Conservation (phyloP, 2,888 invertebrate genomes). For the Drosophila neotestacea region DNA sequence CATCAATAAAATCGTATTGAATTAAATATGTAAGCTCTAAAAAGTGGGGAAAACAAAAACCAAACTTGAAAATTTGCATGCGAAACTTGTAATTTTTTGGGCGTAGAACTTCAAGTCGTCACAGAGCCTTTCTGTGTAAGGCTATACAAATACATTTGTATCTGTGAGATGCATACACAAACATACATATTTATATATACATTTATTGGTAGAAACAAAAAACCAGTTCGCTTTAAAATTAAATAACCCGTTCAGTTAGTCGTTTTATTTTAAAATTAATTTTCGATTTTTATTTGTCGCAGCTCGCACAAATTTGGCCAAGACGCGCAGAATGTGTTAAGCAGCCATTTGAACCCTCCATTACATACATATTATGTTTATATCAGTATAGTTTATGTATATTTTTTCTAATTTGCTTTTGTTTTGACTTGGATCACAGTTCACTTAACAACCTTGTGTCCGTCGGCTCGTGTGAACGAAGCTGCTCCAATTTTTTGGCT, state of each 20-base stretch:
- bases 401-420: conserved; percentile 63
- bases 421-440: conserved; percentile 46
- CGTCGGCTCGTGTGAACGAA: conserved; percentile 67
- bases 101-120: conserved; percentile 51
- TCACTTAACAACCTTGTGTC: conserved; percentile 62
- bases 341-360: conserved; percentile 41
- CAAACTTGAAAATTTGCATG: conserved; percentile 68
- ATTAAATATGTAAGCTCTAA: conserved; percentile 21
- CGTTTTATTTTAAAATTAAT: conserved; percentile 68
- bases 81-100: conserved; percentile 52
- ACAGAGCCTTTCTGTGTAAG: conserved; percentile 43
- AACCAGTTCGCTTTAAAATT: conserved; percentile 68
- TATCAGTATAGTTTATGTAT: conserved; percentile 39
- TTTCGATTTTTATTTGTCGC: conserved; percentile 57
- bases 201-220: conserved; percentile 24
- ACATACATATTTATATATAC: background rate
- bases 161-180: conserved; percentile 12
- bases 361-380: conserved; percentile 34
- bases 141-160: conserved; percentile 16
- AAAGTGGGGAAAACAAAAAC: conserved; percentile 1
- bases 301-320: conserved; percentile 52
- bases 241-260: conserved; percentile 62
- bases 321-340: conserved; percentile 67
- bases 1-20: conserved; percentile 41
- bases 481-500: conserved; percentile 68